Conservation (phyloP, 2,797 vertebrate genomes). For the Intellagama lesueurii region DNA sequence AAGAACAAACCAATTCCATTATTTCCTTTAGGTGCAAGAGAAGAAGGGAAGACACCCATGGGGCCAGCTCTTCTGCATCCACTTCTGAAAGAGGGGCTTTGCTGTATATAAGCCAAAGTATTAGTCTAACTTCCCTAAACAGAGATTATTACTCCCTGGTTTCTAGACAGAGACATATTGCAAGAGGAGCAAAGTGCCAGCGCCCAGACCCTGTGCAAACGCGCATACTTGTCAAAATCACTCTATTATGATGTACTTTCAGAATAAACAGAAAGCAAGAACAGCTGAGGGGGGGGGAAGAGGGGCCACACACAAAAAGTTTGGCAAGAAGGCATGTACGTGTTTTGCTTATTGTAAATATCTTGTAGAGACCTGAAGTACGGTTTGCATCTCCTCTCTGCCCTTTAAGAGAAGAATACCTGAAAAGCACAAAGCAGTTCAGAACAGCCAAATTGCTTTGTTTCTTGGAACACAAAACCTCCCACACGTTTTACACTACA, state of each 20-base stretch:
- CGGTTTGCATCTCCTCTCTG: background rate
- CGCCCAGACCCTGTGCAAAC: background rate
- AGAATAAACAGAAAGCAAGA: constrained; percentile 2
- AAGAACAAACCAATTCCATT: background rate
- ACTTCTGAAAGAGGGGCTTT: background rate
- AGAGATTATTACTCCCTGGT: background rate
- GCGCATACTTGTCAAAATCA: constrained; percentile 13
- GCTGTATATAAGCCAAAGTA: background rate
- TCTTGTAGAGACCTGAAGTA: background rate
- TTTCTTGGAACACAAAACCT: constrained; percentile 27
- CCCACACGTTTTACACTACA: constrained; percentile 19
- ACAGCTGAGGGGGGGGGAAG: background rate
- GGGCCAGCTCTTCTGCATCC: background rate
- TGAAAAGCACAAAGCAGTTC: constrained; percentile 28
- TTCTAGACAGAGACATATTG: background rate
- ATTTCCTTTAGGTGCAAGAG: background rate
- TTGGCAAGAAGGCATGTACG: background rate
- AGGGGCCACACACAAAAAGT: background rate
- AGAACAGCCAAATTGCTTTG: constrained; percentile 30
- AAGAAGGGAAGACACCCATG: background rate
- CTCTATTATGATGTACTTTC: constrained; percentile 3
- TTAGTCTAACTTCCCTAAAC: background rate
- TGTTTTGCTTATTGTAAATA: background rate
- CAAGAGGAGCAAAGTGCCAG: background rate
- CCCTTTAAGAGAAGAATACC: background rate